These are phyloP conservation scores for Trichogramma dendrolimi DNA, from an alignment of 2,888 invertebrate genomes.

Conservation along the genomic window DNA sequence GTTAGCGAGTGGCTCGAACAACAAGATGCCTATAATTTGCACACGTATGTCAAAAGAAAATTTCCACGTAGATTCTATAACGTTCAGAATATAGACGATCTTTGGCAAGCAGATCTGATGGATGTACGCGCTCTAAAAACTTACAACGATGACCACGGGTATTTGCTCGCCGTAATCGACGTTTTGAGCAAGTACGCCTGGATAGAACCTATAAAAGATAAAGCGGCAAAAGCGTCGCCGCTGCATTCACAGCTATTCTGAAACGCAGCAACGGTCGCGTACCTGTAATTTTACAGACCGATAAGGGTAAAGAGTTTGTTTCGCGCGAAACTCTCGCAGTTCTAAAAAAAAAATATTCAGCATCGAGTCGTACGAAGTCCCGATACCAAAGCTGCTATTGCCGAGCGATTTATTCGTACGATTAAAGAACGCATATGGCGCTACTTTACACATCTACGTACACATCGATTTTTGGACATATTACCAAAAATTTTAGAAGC, in stretches of 20 bases:
- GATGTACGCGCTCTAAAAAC: conserved; percentile 15
- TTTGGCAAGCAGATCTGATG: conserved; percentile 24
- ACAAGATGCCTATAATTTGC: conserved; percentile 26
- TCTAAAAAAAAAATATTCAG: not conserved
- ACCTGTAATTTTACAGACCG: not conserved
- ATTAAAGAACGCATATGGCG: not conserved
- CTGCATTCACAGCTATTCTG: conserved; percentile 31
- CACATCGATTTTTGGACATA: not conserved
- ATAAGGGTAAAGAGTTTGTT: not conserved
- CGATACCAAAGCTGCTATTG: not conserved
- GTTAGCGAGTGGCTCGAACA: conserved; percentile 20
- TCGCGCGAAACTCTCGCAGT: not conserved
- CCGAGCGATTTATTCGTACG: not conserved
- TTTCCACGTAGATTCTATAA: conserved; percentile 20
- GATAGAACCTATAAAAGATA: conserved; percentile 32
- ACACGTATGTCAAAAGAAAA: conserved; percentile 16
- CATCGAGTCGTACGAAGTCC: not conserved
- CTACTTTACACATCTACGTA: not conserved
- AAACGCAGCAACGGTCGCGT: conserved; percentile 6
- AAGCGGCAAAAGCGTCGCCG: conserved; percentile 21
- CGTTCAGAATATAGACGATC: conserved; percentile 27
- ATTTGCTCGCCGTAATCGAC: conserved; percentile 22
- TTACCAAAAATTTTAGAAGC: not conserved
- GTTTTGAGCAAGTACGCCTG: conserved; percentile 24
- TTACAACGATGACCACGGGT: conserved; percentile 15